These are phyloP conservation scores for Coregonus clupeaformis DNA, from an alignment of 2,113 vertebrate species.

Conservation along the genomic window DNA sequence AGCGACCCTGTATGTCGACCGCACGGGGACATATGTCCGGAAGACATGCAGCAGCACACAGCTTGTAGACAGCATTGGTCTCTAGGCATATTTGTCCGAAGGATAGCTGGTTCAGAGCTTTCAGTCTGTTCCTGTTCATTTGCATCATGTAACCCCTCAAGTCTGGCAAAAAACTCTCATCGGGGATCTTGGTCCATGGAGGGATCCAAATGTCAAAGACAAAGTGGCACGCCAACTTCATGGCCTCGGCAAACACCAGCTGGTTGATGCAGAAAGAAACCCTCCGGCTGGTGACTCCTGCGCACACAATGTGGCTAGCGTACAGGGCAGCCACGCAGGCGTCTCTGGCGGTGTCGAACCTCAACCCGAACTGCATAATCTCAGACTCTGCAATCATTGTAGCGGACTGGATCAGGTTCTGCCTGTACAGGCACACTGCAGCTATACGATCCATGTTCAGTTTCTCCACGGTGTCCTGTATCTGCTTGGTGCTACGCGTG, in stretches of 20 bases:
- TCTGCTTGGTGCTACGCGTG: conserved; percentile 1
- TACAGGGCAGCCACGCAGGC: background rate
- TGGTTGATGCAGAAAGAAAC: conserved; percentile 8
- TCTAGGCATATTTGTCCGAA: background rate
- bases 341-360: background rate
- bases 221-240: conserved; percentile 9
- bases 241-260: conserved; percentile 10
- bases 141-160: background rate
- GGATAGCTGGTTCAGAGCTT: background rate
- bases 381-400: background rate
- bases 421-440: background rate
- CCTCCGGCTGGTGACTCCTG: background rate
- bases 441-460: background rate
- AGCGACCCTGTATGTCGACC: background rate
- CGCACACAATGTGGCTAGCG: background rate
- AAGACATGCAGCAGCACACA: background rate
- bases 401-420: background rate
- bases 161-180: background rate
- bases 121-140: background rate
- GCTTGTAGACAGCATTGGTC: background rate
- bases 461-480: conserved; percentile 5
- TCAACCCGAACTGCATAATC: background rate
- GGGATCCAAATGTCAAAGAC: conserved; percentile 14
- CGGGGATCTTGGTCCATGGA: conserved; percentile 4
- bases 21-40: background rate